phyloP scores from a whole-genome alignment of 2,113 vertebrate genomes.

The Perccottus glenii region DNA sequence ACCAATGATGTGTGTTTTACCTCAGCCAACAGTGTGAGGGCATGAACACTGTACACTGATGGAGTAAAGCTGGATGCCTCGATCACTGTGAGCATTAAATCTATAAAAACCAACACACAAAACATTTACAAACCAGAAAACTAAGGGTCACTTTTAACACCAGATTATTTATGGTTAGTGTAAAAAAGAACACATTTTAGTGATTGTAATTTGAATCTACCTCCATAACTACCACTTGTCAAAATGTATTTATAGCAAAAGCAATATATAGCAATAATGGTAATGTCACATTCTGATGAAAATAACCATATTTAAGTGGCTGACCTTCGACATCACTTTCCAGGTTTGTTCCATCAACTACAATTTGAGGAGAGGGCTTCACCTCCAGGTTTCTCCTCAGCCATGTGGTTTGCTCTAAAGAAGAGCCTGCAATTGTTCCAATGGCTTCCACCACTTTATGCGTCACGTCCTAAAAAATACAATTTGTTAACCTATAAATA shows the following conservation, averaged over 20 bases:
- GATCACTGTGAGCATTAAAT: constrained; percentile 94
- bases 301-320: not conserved
- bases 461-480: constrained; percentile 87
- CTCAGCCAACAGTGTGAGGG: constrained; percentile 94
- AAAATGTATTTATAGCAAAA: too few species aligned
- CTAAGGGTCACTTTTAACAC: too few species aligned
- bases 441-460: constrained; percentile 98
- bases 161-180: too few species aligned
- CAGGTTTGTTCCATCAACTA: constrained; percentile 89
- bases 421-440: constrained; percentile 94
- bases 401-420: constrained; percentile 98
- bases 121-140: constrained; percentile 37
- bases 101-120: constrained; percentile 78
- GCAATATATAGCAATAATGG: not conserved
- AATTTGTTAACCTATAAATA: not conserved
- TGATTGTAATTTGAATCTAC: not conserved
- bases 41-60: constrained; percentile 97
- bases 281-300: not conserved
- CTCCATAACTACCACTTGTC: not conserved
- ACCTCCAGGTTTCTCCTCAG: constrained; percentile 96
- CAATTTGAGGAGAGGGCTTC: constrained; percentile 95
- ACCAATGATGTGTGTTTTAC: constrained; percentile 75
- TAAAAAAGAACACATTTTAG: too few species aligned
- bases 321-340: constrained; percentile 95
- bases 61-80: constrained; percentile 96